A percentile compares a stretch with the other conserved stretches of the same genome.
Evolutionary conservation across 2,888 invertebrate species (phyloP).

Genomic region (Heteromyza rotundicornis): DNA sequence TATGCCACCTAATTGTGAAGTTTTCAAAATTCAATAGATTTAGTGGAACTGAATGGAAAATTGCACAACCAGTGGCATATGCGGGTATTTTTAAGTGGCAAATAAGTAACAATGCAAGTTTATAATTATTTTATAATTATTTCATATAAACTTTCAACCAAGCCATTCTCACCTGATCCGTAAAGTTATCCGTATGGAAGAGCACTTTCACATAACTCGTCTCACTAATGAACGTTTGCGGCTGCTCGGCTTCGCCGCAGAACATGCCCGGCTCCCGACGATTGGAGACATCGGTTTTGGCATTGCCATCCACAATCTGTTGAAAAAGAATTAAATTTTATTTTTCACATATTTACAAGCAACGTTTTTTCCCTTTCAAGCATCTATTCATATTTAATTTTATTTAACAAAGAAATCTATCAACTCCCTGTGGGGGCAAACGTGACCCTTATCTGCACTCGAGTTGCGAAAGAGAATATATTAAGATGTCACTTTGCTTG

Average conservation of each 20-base stretch:
- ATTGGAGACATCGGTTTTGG: constrained; percentile 87
- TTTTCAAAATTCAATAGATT: no score
- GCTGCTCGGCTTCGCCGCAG: constrained; percentile 92
- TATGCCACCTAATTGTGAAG: no score
- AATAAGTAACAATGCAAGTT: no score
- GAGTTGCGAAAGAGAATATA: constrained; percentile 49
- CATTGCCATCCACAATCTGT: constrained; percentile 89
- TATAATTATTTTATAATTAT: no score
- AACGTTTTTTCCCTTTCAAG: no score
- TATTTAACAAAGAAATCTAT: background rate
- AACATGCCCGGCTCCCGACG: constrained; percentile 88
- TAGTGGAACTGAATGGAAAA: no score
- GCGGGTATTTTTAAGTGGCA: no score
- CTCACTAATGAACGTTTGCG: constrained; percentile 93
- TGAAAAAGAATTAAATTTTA: constrained; percentile 30
- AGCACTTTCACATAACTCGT: constrained; percentile 90
- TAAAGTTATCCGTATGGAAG: constrained; percentile 92
- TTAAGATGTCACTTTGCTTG: constrained; percentile 33
- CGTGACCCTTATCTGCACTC: constrained; percentile 26
- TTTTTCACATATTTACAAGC: no score
- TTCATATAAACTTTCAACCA: no score
- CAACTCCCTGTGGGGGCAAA: background rate
- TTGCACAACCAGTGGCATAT: no score
- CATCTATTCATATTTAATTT: background rate
- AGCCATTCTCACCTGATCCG: constrained; percentile 70